A percentile compares a stretch with the other conserved stretches of the same genome.
phyloP scores from a whole-genome alignment of 92 coral and sea anemone species.

The Porites lobata region DNA sequence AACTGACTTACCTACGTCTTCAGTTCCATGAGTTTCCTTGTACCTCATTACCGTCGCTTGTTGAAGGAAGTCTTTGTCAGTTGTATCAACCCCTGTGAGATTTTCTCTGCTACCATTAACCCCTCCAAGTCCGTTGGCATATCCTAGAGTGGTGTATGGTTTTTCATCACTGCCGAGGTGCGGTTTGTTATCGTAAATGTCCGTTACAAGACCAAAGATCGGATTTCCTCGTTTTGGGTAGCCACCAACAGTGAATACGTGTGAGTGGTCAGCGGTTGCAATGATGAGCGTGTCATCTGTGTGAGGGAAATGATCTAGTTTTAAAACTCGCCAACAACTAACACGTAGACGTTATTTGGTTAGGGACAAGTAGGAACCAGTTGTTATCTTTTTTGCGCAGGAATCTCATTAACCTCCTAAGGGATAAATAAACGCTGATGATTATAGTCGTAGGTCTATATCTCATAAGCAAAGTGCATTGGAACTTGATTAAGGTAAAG shows the following conservation, averaged over 20 bases:
- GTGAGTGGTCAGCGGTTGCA: constrained; percentile 96
- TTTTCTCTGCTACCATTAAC: constrained; percentile 61
- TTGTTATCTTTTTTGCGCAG: too few relatives aligned
- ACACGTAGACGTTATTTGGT: too few relatives aligned
- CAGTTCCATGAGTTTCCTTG: constrained; percentile 88
- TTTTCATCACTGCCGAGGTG: constrained; percentile 54
- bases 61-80: constrained; percentile 71
- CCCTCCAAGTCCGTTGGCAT: constrained; percentile 95
- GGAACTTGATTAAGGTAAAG: too few relatives aligned
- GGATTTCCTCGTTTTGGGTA: constrained; percentile 90
- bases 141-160: constrained; percentile 86
- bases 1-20: constrained; percentile 90
- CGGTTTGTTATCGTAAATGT: constrained; percentile 12
- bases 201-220: constrained; percentile 75
- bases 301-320: not conserved
- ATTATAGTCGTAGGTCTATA: too few relatives aligned
- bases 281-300: constrained; percentile 86
- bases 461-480: too few relatives aligned
- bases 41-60: constrained; percentile 72
- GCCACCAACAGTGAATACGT: constrained; percentile 87
- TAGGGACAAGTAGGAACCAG: too few relatives aligned
- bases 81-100: constrained; percentile 88
- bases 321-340: not conserved
- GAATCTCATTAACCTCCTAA: too few relatives aligned
- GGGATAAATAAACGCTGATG: too few relatives aligned